Evolutionary conservation across 2,113 vertebrate genomes (phyloP).

Genomic region (Sphaerodactylus townsendi): DNA sequence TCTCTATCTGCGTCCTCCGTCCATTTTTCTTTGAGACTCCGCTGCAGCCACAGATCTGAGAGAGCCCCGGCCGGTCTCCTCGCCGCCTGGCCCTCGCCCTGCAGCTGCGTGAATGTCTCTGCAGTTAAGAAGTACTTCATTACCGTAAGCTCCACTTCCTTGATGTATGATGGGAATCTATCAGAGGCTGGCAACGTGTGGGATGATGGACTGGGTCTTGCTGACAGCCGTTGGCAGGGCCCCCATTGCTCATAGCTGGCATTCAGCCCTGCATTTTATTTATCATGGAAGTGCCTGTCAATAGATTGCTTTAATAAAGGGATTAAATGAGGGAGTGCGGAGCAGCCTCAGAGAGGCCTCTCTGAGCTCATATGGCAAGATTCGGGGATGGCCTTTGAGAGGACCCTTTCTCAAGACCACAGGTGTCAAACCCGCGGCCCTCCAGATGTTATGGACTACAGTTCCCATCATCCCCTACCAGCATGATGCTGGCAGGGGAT

Average conservation of each 20-base stretch:
- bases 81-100: neutral
- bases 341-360: neutral
- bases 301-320: neutral
- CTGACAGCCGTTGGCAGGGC: neutral
- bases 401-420: neutral
- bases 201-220: neutral
- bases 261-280: neutral
- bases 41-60: neutral
- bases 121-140: neutral
- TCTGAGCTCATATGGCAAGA: too few relatives aligned
- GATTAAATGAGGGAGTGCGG: accelerated
- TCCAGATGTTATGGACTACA: too few relatives aligned
- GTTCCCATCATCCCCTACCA: too few relatives aligned
- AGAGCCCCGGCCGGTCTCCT: neutral
- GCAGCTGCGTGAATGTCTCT: accelerated
- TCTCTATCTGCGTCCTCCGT: too few relatives aligned
- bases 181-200: neutral
- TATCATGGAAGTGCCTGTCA: neutral
- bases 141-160: accelerated
- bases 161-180: accelerated
- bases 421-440: too few relatives aligned
- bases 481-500: too few relatives aligned
- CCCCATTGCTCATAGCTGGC: accelerated
- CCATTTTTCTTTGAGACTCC: too few relatives aligned
- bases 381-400: neutral